Evolutionary conservation across 2,888 invertebrate species (phyloP).

Genomic region (Dioctria rufipes): DNA sequence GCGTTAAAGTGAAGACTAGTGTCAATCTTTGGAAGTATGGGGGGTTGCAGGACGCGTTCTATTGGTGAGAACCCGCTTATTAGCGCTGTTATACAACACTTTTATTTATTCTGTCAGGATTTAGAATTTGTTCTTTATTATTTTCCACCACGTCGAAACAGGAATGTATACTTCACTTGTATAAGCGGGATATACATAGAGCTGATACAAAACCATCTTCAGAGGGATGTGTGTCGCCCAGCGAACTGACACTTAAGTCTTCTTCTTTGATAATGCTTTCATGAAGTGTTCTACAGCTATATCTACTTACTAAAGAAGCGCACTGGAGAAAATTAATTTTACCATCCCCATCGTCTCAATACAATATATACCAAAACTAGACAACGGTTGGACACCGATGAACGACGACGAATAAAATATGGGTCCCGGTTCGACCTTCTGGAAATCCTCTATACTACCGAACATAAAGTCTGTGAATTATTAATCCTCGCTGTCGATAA

Average conservation of each 20-base stretch:
- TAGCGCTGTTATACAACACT: slow-evolving; percentile 20
- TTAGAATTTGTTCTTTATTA: neutral
- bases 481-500: slow-evolving; percentile 22
- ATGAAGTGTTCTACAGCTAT: slow-evolving; percentile 5
- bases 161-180: too few species aligned
- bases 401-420: slow-evolving; percentile 20
- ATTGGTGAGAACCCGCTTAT: neutral
- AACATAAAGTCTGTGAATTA: neutral
- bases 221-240: neutral
- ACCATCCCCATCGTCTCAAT: neutral
- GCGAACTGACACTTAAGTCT: neutral
- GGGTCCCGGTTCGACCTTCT: neutral
- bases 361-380: too few species aligned
- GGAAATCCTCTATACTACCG: neutral
- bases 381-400: too few species aligned
- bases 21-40: neutral
- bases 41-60: neutral
- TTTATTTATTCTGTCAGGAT: slow-evolving; percentile 1
- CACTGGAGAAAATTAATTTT: slow-evolving; percentile 42
- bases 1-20: neutral
- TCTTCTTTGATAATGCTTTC: neutral
- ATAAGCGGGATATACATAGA: neutral
- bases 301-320: neutral
- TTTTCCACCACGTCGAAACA: too few species aligned
- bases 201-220: slow-evolving; percentile 4